phyloP scores from a whole-genome alignment of 2,888 invertebrate genomes.

The Cataglyphis rosenhaueri region DNA sequence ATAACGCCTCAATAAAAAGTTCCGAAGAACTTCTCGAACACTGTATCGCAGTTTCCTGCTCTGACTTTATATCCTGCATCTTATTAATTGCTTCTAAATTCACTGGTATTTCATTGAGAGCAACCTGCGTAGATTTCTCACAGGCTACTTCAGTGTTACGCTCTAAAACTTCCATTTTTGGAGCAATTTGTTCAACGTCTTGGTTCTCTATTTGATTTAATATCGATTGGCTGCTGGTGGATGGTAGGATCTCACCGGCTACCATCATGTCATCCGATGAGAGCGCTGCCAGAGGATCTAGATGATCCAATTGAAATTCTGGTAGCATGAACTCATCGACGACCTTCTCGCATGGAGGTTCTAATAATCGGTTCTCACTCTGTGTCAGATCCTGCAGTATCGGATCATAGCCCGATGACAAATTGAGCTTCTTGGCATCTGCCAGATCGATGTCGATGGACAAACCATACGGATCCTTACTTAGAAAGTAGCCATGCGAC shows the following conservation, averaged over 20 bases:
- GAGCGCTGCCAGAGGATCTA: constrained; percentile 76
- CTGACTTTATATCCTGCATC: neutral
- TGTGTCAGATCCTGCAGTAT: constrained; percentile 78
- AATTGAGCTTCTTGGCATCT: constrained; percentile 76
- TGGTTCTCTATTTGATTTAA: constrained; percentile 37
- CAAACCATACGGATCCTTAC: constrained; percentile 77
- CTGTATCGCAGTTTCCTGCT: neutral
- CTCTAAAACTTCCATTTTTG: neutral
- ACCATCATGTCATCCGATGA: constrained; percentile 81
- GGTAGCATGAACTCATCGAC: constrained; percentile 79
- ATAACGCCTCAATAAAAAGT: constrained; percentile 52
- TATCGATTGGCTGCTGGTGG: constrained; percentile 71
- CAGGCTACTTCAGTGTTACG: constrained; percentile 32
- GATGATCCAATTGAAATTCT: constrained; percentile 80
- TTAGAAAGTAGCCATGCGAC: constrained; percentile 76
- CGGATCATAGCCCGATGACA: constrained; percentile 77
- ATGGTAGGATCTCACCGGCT: constrained; percentile 80
- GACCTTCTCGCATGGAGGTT: constrained; percentile 77
- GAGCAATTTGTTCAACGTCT: neutral
- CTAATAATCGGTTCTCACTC: constrained; percentile 76
- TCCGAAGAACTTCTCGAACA: constrained; percentile 6
- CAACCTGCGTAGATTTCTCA: constrained; percentile 58
- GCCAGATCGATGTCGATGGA: constrained; percentile 79
- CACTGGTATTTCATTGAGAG: constrained; percentile 54
- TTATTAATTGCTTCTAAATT: constrained; percentile 45